phyloP scores from a whole-genome alignment of 2,888 invertebrate genomes.

The Hydropsyche betteni region DNA sequence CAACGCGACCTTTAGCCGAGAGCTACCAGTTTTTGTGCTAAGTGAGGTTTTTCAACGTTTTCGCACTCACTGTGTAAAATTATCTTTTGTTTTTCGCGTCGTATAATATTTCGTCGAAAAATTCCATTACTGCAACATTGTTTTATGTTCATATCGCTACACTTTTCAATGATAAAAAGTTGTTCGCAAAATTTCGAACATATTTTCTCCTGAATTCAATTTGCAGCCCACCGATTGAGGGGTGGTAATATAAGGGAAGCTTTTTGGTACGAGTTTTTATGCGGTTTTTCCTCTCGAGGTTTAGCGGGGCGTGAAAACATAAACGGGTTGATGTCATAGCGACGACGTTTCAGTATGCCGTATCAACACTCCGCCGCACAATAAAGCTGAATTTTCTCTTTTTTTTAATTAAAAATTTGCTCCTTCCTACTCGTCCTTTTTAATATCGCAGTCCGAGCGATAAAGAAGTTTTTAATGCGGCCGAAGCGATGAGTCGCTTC shows the following conservation, averaged over 20 bases:
- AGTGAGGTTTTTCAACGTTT: too few relatives aligned
- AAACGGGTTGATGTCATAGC: conserved; percentile 10
- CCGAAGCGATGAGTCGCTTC: background rate
- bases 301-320: conserved; percentile 30
- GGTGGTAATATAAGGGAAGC: too few relatives aligned
- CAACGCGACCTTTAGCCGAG: conserved; percentile 23
- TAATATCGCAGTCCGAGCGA: background rate
- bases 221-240: too few relatives aligned
- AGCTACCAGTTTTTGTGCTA: background rate
- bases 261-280: conserved; percentile 39
- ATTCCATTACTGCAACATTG: too few relatives aligned
- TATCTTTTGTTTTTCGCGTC: too few relatives aligned
- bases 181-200: too few relatives aligned
- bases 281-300: conserved; percentile 45
- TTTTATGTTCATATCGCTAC: too few relatives aligned
- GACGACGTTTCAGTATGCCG: background rate
- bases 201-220: too few relatives aligned
- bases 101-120: too few relatives aligned
- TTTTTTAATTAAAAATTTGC: background rate
- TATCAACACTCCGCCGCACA: background rate
- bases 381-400: background rate
- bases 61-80: too few relatives aligned
- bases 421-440: background rate
- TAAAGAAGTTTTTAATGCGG: background rate
- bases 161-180: too few relatives aligned